Conservation (phyloP, 2,797 vertebrate species). For the Triplophysa yarkandensis region DNA sequence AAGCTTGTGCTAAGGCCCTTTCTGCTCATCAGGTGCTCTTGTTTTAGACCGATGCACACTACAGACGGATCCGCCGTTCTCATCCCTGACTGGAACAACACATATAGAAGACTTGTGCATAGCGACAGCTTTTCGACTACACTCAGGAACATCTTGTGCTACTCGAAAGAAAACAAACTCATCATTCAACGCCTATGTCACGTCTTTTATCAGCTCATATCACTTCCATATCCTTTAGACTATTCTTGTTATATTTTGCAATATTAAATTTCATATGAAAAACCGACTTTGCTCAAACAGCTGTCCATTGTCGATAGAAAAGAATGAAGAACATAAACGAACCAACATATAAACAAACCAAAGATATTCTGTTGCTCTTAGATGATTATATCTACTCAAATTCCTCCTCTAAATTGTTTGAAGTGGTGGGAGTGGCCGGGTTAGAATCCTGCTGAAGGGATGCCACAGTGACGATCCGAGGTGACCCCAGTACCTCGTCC, state of each 20-base stretch:
- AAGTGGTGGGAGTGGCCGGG: slow-evolving; percentile 92
- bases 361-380: slow-evolving; percentile 53
- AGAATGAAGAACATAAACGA: slow-evolving; percentile 52
- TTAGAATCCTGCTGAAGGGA: slow-evolving; percentile 92
- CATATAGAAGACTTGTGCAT: slow-evolving; percentile 80
- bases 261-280: slow-evolving; percentile 68
- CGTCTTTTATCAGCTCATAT: slow-evolving; percentile 70
- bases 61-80: background rate
- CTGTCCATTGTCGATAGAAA: slow-evolving; percentile 64
- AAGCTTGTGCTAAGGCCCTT: slow-evolving; percentile 26
- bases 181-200: slow-evolving; percentile 62
- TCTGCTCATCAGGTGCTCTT: background rate
- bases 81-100: slow-evolving; percentile 62
- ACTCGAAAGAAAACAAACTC: slow-evolving; percentile 62
- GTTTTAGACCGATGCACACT: background rate
- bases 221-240: slow-evolving; percentile 64
- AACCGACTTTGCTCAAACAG: slow-evolving; percentile 71
- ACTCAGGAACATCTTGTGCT: slow-evolving; percentile 71
- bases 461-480: slow-evolving; percentile 93
- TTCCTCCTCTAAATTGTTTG: slow-evolving; percentile 91
- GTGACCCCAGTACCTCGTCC: slow-evolving; percentile 87
- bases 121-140: slow-evolving; percentile 71
- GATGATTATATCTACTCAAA: slow-evolving; percentile 68
- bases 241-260: slow-evolving; percentile 62
- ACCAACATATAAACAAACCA: slow-evolving; percentile 42